A percentile compares a stretch with the other conserved stretches of the same genome.
Evolutionary conservation across 2,113 vertebrate genomes (phyloP).

Genomic region (Protobothrops mucrosquamatus): DNA sequence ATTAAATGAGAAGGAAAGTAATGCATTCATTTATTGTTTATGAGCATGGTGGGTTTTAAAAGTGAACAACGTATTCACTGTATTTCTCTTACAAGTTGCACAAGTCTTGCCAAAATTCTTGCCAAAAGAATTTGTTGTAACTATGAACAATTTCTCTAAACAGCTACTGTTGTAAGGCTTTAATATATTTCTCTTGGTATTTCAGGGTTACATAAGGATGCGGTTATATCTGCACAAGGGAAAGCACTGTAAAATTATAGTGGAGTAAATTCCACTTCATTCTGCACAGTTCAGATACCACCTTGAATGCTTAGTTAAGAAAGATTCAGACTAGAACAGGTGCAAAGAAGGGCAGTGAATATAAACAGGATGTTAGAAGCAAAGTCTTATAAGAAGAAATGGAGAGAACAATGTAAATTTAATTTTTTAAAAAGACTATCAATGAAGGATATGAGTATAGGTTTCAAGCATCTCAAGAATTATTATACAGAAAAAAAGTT

Average conservation of each 20-base stretch:
- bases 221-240: background rate
- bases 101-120: background rate
- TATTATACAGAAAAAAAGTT: background rate
- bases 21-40: background rate
- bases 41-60: background rate
- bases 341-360: background rate
- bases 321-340: background rate
- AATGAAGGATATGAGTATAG: background rate
- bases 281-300: background rate
- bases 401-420: background rate
- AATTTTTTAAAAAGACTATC: background rate
- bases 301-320: background rate
- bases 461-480: background rate
- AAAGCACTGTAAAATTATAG: background rate
- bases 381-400: background rate
- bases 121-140: background rate
- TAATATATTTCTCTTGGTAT: background rate
- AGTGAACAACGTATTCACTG: background rate
- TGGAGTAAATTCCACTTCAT: background rate
- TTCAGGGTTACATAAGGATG: background rate
- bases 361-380: background rate
- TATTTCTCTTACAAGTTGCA: background rate
- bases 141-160: background rate
- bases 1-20: background rate
- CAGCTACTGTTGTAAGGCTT: background rate